Base-by-base conservation (phyloP, 2,888 invertebrate genomes). In the Cantharis lateralis region DNA sequence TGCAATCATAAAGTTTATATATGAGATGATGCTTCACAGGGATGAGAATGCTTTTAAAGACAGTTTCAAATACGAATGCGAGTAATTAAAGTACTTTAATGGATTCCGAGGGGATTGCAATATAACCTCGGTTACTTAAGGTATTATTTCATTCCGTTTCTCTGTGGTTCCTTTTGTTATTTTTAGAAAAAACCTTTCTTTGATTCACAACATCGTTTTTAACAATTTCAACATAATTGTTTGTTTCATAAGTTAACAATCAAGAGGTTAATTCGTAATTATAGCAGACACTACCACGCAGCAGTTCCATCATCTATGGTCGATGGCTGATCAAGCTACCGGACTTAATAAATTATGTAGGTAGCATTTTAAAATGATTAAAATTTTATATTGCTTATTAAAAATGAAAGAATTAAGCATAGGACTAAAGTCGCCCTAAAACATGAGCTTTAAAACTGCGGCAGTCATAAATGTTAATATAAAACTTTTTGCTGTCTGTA, bases 71-170 rank as follows among this genome's bases (percentile, higher is more conserved):
- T 74, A 70, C 74, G 74, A 74, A 70, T 74, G 70, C 62, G 16
- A 74, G 74, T 74, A 74, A 74, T 74, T 74, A 74, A 74, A 74
- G 74, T 69, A 74, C 63, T 74, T 74, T 74, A 74, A 74, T 74
- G 70, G 74, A 74, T 74, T 74, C 70, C 69, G 62, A 69, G 74
- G 63, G 74, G 69, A 70, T 74, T 68, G 74, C 70, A 70, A 74
- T 74, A 74, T 70, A 74, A 70, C 74, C 70, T 70, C 64, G 70
- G 63, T 74, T 74, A 74, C 74, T 74, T 70, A 66, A 74, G 74
- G 70, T 74, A 74, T 74, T 74, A 74, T 74, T 74, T 74, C 74
- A 70, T 64, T 63, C 74, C 32, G 63, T 63, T 26, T 74, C 74
- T 74, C 69, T 18, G 68, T 68, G 61, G 68, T 64, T 63, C 32